A percentile compares a stretch with the other conserved stretches of the same genome.
Evolutionary conservation across 2,888 invertebrate genomes (phyloP).

Genomic region (Hirudinaria manillensis): DNA sequence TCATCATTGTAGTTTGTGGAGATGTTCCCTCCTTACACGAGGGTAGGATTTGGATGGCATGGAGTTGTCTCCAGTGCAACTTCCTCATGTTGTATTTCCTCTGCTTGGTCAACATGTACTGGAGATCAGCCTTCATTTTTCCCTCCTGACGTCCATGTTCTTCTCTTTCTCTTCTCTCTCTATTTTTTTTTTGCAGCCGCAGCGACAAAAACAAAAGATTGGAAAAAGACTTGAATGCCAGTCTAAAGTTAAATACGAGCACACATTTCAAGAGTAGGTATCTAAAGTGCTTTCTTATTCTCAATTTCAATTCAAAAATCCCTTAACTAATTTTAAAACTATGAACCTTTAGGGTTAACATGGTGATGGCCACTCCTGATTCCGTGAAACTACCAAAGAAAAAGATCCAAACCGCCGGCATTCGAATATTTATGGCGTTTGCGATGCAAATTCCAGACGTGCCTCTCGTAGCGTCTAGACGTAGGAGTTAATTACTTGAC

Average conservation of each 20-base stretch:
- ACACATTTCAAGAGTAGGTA: background rate
- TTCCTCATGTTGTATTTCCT: constrained; percentile 48
- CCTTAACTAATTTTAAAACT: too few species aligned
- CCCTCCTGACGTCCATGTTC: constrained; percentile 42
- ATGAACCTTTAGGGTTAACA: too few species aligned
- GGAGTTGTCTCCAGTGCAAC: constrained; percentile 48
- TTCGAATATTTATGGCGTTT: too few species aligned
- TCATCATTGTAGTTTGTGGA: background rate
- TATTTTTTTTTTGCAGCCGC: constrained; percentile 25
- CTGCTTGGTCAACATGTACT: constrained; percentile 45
- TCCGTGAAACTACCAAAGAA: too few species aligned
- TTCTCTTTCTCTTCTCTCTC: constrained; percentile 40
- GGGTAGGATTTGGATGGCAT: constrained; percentile 50
- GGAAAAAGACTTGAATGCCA: background rate
- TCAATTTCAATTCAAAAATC: too few species aligned
- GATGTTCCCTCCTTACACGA: constrained; percentile 43
- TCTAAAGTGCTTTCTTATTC: background rate
- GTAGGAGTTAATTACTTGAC: too few species aligned
- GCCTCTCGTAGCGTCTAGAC: too few species aligned
- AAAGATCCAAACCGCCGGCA: too few species aligned
- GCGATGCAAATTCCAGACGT: too few species aligned
- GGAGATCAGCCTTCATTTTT: constrained; percentile 43
- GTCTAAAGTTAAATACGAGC: too few species aligned
- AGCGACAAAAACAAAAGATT: background rate
- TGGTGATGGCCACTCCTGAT: too few species aligned